Evolutionary conservation across 1,140 invertebrate genomes (phyloP), one percentile per base, ranked within the genome.

Genomic region (Trialeurodes vaporariorum): DNA sequence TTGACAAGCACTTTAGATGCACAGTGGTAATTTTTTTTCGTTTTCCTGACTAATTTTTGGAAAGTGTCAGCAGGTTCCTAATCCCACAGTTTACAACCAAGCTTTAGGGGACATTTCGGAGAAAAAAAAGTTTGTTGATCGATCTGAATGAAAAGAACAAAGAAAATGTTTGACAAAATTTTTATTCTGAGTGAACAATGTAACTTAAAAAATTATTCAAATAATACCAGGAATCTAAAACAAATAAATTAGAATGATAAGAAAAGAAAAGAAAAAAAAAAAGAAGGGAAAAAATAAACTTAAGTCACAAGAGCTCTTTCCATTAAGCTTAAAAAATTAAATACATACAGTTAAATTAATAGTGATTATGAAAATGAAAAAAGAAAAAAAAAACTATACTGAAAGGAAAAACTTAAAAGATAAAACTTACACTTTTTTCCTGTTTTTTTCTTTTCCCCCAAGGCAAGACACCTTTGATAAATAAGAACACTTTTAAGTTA

Each of bases 331-430:
- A 17, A 17, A 49, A 17, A 17, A 49, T 49, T 17, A 49, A 49
- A 49, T 49, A 49, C n/a, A n/a, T n/a, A n/a, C n/a, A n/a, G n/a
- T n/a, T n/a, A 49, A 49, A 49, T 49, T 49, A 49, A 49, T 49
- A 49, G 34, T 49, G 34, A 49, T 49, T 49, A 9, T 49, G 17
- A 9, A 17, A 49, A 49, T 49, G 17, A 9, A 17, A 49, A 49
- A 49, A 17, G 34, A 49, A 9, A 9, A 49, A 9, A 9, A 49
- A 5, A 49, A 49, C 34, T 49, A 9, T 9, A 49, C 5, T 5
- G 17, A 49, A 49, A 49, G 34, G 34, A 49, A 9, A 49, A 49
- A 49, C 34, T 49, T 49, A 49, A 49, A 49, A 17, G 17, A 17
- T 9, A 49, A 49, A 17, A 49, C 17, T 9, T 17, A 49, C 5